These are phyloP conservation scores for Hiodon alosoides DNA, from an alignment of 2,113 vertebrate genomes.

Conservation along the genomic window DNA sequence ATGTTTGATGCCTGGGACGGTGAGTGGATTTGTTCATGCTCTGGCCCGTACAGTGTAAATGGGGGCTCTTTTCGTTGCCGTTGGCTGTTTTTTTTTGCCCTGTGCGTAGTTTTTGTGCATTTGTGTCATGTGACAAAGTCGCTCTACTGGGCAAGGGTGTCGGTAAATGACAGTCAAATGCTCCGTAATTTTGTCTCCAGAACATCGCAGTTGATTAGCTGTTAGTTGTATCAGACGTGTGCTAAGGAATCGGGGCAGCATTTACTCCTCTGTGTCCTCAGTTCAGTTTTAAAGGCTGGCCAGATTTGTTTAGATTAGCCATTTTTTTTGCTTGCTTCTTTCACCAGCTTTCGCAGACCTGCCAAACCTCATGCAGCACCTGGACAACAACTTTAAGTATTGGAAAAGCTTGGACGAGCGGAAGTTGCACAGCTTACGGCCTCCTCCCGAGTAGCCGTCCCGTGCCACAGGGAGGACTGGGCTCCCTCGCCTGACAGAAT, in stretches of 20 bases:
- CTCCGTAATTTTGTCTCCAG: not conserved
- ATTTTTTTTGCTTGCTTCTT: not conserved
- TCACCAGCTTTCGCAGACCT: conserved; percentile 84
- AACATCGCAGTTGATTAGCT: too few species aligned
- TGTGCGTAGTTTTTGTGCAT: not conserved
- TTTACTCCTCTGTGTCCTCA: too few species aligned
- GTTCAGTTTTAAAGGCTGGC: too few species aligned
- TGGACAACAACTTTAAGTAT: conserved; percentile 97
- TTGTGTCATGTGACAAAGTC: not conserved
- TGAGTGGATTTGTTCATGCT: conserved; percentile 53
- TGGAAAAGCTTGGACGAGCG: conserved; percentile 89
- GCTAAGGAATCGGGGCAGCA: too few species aligned
- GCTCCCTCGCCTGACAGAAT: conserved; percentile 36
- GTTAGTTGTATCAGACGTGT: too few species aligned
- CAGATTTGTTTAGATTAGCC: not conserved
- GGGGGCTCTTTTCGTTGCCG: too few species aligned
- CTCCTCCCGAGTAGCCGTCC: conserved; percentile 71
- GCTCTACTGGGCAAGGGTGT: not conserved
- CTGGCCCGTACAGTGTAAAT: too few species aligned
- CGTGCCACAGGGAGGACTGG: conserved; percentile 14
- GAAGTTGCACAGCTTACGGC: conserved; percentile 79
- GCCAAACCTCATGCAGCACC: conserved; percentile 90
- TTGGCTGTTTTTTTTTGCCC: too few species aligned
- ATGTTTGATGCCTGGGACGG: conserved; percentile 99
- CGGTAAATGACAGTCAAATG: not conserved